Evolutionary conservation across 92 coral and sea anemone genomes (phyloP).

Genomic region (Paragorgia papillata): DNA sequence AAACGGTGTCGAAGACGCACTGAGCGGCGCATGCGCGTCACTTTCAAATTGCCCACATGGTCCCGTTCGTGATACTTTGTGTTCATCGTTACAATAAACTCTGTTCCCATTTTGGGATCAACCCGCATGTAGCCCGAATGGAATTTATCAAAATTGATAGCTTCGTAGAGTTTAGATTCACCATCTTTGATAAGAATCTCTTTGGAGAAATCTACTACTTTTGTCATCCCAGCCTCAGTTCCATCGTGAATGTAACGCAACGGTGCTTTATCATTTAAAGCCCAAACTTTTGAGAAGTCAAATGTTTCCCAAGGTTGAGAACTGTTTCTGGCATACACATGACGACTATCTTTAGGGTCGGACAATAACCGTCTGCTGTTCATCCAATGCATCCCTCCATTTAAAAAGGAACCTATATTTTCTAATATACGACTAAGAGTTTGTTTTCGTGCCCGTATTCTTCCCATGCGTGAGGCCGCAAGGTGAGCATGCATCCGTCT

Average conservation of each 20-base stretch:
- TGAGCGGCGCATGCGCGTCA: neutral
- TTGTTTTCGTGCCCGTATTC: conserved; percentile 49
- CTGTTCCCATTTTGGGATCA: conserved; percentile 82
- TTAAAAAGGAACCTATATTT: neutral
- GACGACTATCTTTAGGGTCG: neutral
- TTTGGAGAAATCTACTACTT: conserved; percentile 89
- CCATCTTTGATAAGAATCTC: conserved; percentile 86
- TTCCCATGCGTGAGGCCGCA: conserved; percentile 66
- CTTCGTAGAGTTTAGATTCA: conserved; percentile 72
- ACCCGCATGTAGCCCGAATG: conserved; percentile 95
- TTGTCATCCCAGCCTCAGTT: conserved; percentile 78
- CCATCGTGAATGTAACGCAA: conserved; percentile 94
- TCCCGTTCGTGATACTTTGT: conserved; percentile 88
- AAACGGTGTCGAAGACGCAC: conserved; percentile 25
- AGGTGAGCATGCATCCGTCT: conserved; percentile 86
- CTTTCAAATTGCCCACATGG: neutral
- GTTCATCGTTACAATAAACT: conserved; percentile 84
- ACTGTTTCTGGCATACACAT: neutral
- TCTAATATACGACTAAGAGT: neutral
- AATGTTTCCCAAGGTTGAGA: conserved; percentile 41
- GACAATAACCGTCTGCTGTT: conserved; percentile 14
- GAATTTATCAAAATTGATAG: conserved; percentile 83
- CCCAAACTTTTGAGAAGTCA: conserved; percentile 58
- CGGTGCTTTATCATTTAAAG: conserved; percentile 81
- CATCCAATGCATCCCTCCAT: conserved; percentile 32